Evolutionary conservation across 1,140 invertebrate species (phyloP).

Genomic region (Bilobella aurantiaca): DNA sequence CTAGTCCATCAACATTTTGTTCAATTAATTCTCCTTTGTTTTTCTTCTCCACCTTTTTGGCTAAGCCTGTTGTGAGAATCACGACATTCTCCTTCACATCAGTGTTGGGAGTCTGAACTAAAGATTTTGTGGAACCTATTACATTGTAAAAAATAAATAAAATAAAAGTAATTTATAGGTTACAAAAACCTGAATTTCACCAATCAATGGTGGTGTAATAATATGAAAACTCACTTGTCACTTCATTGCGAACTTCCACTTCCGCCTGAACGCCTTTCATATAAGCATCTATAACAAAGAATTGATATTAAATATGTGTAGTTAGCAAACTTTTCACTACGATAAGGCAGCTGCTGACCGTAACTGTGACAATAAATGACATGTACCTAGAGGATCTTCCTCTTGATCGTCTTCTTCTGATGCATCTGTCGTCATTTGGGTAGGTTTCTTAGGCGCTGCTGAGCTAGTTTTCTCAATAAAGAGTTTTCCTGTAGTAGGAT

Average conservation of each 20-base stretch:
- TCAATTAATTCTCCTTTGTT: slow-evolving; percentile 87
- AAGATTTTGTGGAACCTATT: too few relatives aligned
- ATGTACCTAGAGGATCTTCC: slow-evolving; percentile 64
- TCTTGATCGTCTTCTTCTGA: slow-evolving; percentile 52
- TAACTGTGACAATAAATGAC: not conserved
- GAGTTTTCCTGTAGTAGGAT: not conserved
- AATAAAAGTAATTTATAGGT: not conserved
- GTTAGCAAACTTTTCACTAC: not conserved
- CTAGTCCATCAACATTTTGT: slow-evolving; percentile 91
- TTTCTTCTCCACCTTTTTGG: slow-evolving; percentile 72
- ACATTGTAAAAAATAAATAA: too few relatives aligned
- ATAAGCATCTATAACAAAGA: slow-evolving; percentile 62
- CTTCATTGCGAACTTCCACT: slow-evolving; percentile 85
- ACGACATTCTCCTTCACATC: slow-evolving; percentile 44
- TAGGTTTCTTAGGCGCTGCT: slow-evolving; percentile 44
- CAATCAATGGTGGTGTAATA: slow-evolving; percentile 33
- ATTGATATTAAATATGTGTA: too few relatives aligned
- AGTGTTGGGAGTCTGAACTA: too few relatives aligned
- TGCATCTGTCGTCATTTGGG: slow-evolving; percentile 38
- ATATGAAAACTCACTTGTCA: slow-evolving; percentile 43
- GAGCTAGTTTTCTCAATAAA: not conserved
- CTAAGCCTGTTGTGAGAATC: slow-evolving; percentile 77
- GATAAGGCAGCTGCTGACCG: too few relatives aligned
- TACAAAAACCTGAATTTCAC: slow-evolving; percentile 2
- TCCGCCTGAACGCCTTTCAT: slow-evolving; percentile 81